Conservation (phyloP, 1,140 invertebrate species). For the Apis florea region DNA sequence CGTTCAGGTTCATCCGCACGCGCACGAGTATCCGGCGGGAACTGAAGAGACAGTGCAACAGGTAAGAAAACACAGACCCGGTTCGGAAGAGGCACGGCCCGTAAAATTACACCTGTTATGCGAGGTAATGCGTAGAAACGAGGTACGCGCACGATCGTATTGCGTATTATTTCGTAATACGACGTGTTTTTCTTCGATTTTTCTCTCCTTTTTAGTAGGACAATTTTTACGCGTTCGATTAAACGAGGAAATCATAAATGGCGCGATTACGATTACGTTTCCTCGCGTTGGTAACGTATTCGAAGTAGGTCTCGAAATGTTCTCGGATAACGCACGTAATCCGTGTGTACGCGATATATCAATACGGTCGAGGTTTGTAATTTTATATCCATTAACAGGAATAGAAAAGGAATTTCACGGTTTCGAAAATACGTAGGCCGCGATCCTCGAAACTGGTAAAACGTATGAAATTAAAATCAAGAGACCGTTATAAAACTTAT, state of each 20-base stretch:
- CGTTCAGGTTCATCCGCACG: constrained; percentile 74
- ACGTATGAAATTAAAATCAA: constrained; percentile 23
- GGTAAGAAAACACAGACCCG: constrained; percentile 61
- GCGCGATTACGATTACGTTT: too few species aligned
- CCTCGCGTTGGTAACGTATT: background rate
- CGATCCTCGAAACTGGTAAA: constrained; percentile 1
- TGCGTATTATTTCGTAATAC: background rate
- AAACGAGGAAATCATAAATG: background rate
- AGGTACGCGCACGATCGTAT: background rate
- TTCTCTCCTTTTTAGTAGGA: background rate
- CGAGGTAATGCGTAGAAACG: constrained; percentile 3
- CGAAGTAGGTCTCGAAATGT: background rate
- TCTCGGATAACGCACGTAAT: background rate
- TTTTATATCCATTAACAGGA: too few species aligned
- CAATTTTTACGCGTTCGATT: background rate
- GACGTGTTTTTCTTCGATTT: background rate
- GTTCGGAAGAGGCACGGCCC: background rate
- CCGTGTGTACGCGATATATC: background rate
- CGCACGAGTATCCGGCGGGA: constrained; percentile 74
- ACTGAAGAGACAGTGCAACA: constrained; percentile 72
- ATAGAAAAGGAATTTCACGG: constrained; percentile 9
- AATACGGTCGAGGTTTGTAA: background rate
- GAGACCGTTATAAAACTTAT: constrained; percentile 27
- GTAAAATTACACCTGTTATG: constrained; percentile 14
- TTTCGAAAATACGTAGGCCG: constrained; percentile 21